Percentiles rank a stretch among this genome's conserved stretches.
phyloP scores from a whole-genome alignment of 2,888 invertebrate genomes.

The Carpatolechia fugitivella region DNA sequence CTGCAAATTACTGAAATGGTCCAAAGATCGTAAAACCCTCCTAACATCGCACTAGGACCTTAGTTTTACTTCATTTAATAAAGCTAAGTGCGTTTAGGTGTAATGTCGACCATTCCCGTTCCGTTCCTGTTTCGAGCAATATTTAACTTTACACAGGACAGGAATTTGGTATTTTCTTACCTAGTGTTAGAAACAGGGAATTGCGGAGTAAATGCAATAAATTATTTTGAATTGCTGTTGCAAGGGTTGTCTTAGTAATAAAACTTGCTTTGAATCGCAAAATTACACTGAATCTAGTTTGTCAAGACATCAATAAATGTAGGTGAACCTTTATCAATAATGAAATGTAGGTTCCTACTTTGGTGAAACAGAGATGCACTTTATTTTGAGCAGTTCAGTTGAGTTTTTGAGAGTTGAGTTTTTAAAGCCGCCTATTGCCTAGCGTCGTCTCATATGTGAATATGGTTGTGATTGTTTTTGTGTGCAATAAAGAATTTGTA shows the following conservation, averaged over 20 bases:
- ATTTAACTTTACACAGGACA: background rate
- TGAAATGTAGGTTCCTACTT: background rate
- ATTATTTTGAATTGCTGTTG: no score
- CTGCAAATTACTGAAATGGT: no score
- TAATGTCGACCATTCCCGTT: constrained; percentile 18
- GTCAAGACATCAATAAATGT: constrained; percentile 9
- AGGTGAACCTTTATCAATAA: background rate
- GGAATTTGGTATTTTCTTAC: constrained; percentile 8
- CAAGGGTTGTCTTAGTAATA: no score
- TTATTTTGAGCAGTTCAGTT: no score
- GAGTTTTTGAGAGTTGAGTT: no score
- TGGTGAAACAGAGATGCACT: background rate
- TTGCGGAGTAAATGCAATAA: background rate
- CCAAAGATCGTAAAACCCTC: background rate
- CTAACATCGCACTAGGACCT: background rate
- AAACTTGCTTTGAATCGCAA: background rate
- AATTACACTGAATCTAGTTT: constrained; percentile 1
- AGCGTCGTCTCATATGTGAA: no score
- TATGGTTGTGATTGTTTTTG: no score
- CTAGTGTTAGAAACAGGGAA: background rate
- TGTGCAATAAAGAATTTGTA: no score
- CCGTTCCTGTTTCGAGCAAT: constrained; percentile 1
- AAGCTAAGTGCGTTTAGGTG: constrained; percentile 39
- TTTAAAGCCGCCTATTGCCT: no score
- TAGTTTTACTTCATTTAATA: constrained; percentile 15